Percentiles rank a stretch among this genome's conserved stretches.
Evolutionary conservation across 2,888 invertebrate genomes (phyloP).

Genomic region (Pedicia rivosa): DNA sequence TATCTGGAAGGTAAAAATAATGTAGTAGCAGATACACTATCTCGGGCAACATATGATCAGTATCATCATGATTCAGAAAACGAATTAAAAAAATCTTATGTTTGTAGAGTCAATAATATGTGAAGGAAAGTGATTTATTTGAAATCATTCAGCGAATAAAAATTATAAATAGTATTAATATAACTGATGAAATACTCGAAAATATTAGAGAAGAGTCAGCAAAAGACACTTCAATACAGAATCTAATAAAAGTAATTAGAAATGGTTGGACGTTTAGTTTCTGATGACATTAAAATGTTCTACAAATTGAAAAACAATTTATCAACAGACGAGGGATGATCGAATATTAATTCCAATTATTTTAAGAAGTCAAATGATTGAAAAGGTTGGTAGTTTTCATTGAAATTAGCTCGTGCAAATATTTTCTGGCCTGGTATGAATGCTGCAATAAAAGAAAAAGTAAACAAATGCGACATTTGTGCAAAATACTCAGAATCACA

Average conservation of each 20-base stretch:
- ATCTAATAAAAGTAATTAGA: neutral
- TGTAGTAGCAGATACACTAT: no score
- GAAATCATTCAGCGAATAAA: no score
- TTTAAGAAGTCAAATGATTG: slow-evolving; percentile 1
- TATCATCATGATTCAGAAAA: no score
- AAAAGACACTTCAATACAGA: neutral
- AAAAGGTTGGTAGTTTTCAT: slow-evolving; percentile 7
- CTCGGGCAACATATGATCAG: no score
- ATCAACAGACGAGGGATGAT: neutral
- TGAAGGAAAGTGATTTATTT: no score
- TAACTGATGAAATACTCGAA: neutral
- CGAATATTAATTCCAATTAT: slow-evolving; percentile 3
- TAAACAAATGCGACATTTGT: slow-evolving; percentile 6
- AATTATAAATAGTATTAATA: neutral
- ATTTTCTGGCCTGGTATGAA: slow-evolving; percentile 8
- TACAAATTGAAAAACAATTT: no score
- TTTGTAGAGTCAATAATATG: no score
- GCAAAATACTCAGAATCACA: slow-evolving; percentile 1
- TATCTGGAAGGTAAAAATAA: no score
- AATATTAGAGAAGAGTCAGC: neutral
- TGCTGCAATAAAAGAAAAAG: slow-evolving; percentile 6
- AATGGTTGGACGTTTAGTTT: neutral
- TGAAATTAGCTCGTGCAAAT: slow-evolving; percentile 6
- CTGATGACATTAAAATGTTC: no score
- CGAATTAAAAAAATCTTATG: no score